A percentile compares a stretch with the other conserved stretches of the same genome.
These are phyloP conservation scores for Leptura quadrifasciata DNA, from an alignment of 2,888 invertebrate species.

Conservation along the genomic window DNA sequence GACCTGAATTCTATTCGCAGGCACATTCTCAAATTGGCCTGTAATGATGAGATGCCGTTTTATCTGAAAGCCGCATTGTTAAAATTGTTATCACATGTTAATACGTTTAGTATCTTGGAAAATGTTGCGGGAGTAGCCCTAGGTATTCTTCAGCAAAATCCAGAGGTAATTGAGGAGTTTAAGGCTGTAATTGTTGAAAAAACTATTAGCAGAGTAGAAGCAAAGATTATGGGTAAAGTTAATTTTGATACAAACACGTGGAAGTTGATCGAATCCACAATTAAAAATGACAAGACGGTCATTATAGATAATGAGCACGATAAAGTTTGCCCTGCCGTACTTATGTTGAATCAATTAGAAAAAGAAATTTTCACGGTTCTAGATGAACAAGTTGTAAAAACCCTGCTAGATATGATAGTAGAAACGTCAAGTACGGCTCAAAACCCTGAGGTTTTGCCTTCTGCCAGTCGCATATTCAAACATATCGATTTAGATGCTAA, in stretches of 20 bases:
- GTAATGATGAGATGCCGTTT: conserved; percentile 72
- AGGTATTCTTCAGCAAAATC: conserved; percentile 57
- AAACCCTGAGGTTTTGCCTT: conserved; percentile 78
- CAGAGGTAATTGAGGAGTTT: conserved; percentile 53
- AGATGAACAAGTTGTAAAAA: conserved; percentile 73
- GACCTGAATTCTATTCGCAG: conserved; percentile 67
- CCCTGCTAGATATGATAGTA: conserved; percentile 76
- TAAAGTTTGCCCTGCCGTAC: conserved; percentile 46
- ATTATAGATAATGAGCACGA: conserved; percentile 45
- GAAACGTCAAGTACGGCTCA: conserved; percentile 77
- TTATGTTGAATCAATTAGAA: conserved; percentile 65
- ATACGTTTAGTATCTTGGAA: conserved; percentile 63
- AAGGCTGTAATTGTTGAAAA: conserved; percentile 62
- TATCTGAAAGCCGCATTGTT: conserved; percentile 72
- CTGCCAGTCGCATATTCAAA: conserved; percentile 80
- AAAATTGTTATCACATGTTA: conserved; percentile 67
- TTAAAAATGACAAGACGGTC: conserved; percentile 75
- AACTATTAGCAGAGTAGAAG: conserved; percentile 64
- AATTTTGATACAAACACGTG: conserved; percentile 73
- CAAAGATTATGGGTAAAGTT: conserved; percentile 58
- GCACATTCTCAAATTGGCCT: conserved; percentile 66
- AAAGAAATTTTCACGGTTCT: conserved; percentile 76
- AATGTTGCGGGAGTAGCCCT: conserved; percentile 61
- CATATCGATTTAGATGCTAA: conserved; percentile 80
- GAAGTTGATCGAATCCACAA: conserved; percentile 76